Conservation (phyloP, 1,140 invertebrate genomes). For the Homalodisca vitripennis region DNA sequence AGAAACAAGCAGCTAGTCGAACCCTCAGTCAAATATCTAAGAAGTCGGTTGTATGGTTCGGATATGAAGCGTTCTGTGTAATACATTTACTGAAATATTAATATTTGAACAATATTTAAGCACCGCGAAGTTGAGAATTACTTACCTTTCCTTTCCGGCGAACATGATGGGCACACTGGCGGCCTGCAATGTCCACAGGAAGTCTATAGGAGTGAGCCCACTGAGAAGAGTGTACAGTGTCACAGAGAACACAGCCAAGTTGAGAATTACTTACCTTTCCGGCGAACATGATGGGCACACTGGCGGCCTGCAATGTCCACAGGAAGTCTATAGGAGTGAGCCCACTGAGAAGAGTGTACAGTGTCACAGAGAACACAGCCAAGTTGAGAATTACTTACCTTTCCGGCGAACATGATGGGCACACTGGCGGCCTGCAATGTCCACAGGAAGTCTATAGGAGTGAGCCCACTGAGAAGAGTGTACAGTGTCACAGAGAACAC, state of each 20-base stretch:
- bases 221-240: conserved; percentile 67
- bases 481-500: conserved; percentile 63
- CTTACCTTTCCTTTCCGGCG: conserved; percentile 81
- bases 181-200: conserved; percentile 83
- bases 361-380: conserved; percentile 59
- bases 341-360: conserved; percentile 70
- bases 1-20: too few relatives aligned
- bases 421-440: conserved; percentile 83
- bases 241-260: too few relatives aligned
- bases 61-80: too few relatives aligned
- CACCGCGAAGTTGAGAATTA: too few relatives aligned
- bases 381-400: conserved; percentile 68
- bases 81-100: too few relatives aligned
- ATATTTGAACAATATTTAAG: too few relatives aligned
- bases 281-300: conserved; percentile 83
- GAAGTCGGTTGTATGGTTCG: too few relatives aligned
- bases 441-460: conserved; percentile 75
- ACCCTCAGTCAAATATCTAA: too few relatives aligned
- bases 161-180: conserved; percentile 87
- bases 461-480: conserved; percentile 69
- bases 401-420: conserved; percentile 83
- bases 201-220: conserved; percentile 68
- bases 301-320: conserved; percentile 80
- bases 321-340: conserved; percentile 72
- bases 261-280: conserved; percentile 74